Evolutionary conservation across 1,140 invertebrate species (phyloP).

Genomic region (Aphaenogaster floridana): DNA sequence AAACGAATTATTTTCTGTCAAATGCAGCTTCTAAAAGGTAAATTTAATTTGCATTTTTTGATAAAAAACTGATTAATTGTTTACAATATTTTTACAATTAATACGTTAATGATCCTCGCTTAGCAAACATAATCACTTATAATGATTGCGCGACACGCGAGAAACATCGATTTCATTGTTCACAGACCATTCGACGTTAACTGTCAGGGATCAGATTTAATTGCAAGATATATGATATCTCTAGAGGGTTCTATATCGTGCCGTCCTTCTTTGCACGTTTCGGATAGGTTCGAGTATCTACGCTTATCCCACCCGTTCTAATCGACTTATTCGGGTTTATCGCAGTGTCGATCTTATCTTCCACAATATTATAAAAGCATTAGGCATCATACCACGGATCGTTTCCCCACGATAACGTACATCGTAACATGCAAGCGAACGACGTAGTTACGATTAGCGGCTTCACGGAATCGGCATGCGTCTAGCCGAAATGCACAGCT

Average conservation of each 20-base stretch:
- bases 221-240: conserved; percentile 50
- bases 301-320: conserved; percentile 5
- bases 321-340: conserved; percentile 63
- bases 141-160: neutral
- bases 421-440: conserved; percentile 54
- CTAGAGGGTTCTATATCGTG: neutral
- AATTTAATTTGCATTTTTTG: conserved; percentile 1
- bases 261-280: conserved; percentile 9
- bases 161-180: conserved; percentile 25
- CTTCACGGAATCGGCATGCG: conserved; percentile 29
- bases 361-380: conserved; percentile 71
- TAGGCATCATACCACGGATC: conserved; percentile 64
- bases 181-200: conserved; percentile 19
- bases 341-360: conserved; percentile 69
- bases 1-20: neutral
- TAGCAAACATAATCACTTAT: neutral
- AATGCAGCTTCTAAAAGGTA: neutral
- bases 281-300: conserved; percentile 9
- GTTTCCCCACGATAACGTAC: conserved; percentile 68
- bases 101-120: neutral
- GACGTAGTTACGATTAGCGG: neutral
- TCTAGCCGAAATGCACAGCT: conserved; percentile 18
- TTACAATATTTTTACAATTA: neutral
- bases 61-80: neutral
- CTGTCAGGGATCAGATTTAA: conserved; percentile 47